Base-by-base conservation (phyloP, 1,140 invertebrate genomes). In the Psix sp. region DNA sequence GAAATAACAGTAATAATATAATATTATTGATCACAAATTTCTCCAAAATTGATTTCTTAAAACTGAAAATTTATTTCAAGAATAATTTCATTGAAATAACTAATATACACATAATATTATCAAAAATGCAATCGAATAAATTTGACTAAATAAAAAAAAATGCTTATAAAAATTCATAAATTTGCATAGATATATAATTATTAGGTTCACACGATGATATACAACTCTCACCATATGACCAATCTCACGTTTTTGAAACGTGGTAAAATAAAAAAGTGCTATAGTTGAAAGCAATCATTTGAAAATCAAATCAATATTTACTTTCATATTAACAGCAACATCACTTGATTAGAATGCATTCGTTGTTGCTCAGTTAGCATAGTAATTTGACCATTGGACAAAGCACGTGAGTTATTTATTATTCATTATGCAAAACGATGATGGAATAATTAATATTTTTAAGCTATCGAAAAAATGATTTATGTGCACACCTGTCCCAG, bases 371-470 rank as follows among this genome's bases (percentile, higher is more conserved):
- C 36, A 17, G 7, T 51, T 17, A 29, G 14, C 42, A 31, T 45
- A 42, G 54, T 56, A 57, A 67, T 57, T 45, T 29, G 17, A 18
- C 7, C 7, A 24, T 35, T 43, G 14, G 43, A 39, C 51, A 56
- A 57, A 56, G 29, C 39, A 54, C 13, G 42, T 38, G 31, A 43
- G 11, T 29, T 33, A 68, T 46, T 68, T 70, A 54, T 71, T 71
- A 71, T 71, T 71, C 57, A 71, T 71, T 49, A 62, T 62, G 67
- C 43, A 71, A 71, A 71, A 71, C 66, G 66, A 71, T 71, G 66
- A 71, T 62, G 62, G 66, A 71, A 71, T 71, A 71, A 62, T 71
- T 71, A 71, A 71, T 71, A 71, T 56, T 71, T 71, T 48, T 26
- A 56, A 49, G 15, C 56, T 42, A 56, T 62, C 56, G 11, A 31